phyloP scores from a whole-genome alignment of 1,140 invertebrate species.

The Acromyrmex echinatior region DNA sequence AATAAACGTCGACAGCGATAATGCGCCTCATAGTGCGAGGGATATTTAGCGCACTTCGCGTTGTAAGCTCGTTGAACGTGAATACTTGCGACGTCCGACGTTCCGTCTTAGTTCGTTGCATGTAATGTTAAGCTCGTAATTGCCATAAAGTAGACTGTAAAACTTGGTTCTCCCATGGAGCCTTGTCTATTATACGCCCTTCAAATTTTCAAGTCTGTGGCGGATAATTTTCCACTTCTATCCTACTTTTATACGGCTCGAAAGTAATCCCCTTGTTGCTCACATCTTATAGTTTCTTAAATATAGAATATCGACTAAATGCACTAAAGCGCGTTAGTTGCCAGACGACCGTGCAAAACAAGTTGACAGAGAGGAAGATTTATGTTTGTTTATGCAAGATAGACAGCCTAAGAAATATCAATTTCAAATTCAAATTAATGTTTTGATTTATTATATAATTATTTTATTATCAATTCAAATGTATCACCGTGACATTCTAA shows the following conservation, averaged over 20 bases:
- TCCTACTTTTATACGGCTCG: constrained; percentile 24
- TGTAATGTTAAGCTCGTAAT: constrained; percentile 61
- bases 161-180: constrained; percentile 26
- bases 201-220: constrained; percentile 45
- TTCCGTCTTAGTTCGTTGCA: constrained; percentile 61
- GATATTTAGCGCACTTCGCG: constrained; percentile 63
- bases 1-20: constrained; percentile 64
- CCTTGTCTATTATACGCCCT: constrained; percentile 40
- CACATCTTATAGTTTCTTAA: constrained; percentile 12
- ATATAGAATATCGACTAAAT: constrained; percentile 33
- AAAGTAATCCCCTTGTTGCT: constrained; percentile 48
- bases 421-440: background rate
- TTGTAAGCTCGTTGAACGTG: constrained; percentile 61
- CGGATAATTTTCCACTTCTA: constrained; percentile 52
- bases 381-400: too few relatives aligned
- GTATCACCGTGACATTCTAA: too few relatives aligned
- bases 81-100: constrained; percentile 62
- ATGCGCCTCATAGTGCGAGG: constrained; percentile 58
- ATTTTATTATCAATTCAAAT: too few relatives aligned
- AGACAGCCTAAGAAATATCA: background rate
- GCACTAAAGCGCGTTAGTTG: background rate
- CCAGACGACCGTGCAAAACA: background rate
- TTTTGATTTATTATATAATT: background rate
- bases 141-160: constrained; percentile 54
- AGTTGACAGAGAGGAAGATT: background rate